These are phyloP conservation scores for Apus apus DNA, from an alignment of 2,113 vertebrate genomes.

Conservation along the genomic window DNA sequence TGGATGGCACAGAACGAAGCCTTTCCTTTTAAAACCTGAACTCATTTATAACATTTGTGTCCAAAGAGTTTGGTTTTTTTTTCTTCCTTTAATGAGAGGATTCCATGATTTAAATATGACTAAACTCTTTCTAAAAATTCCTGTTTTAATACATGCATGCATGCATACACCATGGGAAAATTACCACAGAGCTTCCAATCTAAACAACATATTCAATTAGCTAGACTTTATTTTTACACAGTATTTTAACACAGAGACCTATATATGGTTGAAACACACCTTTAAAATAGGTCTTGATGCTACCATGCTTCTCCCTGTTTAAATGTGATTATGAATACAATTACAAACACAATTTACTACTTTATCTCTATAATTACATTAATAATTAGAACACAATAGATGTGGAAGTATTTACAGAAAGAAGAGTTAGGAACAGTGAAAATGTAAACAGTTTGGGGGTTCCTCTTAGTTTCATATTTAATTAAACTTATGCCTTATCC, in stretches of 20 bases:
- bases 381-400: constrained; percentile 80
- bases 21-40: not conserved
- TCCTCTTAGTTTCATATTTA: constrained; percentile 49
- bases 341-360: constrained; percentile 80
- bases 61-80: not conserved
- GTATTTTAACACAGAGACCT: constrained; percentile 56
- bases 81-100: not conserved
- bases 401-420: constrained; percentile 74
- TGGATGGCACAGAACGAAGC: not conserved
- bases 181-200: constrained; percentile 9
- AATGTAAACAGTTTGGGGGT: constrained; percentile 28
- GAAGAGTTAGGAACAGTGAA: constrained; percentile 62
- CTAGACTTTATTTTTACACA: constrained; percentile 67
- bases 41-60: not conserved
- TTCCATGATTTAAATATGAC: not conserved
- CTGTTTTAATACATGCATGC: not conserved
- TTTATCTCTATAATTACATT: constrained; percentile 80
- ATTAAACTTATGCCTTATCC: constrained; percentile 61
- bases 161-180: not conserved
- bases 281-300: constrained; percentile 50
- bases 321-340: constrained; percentile 77
- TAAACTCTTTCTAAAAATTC: constrained; percentile 42
- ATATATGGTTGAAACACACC: not conserved
- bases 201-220: constrained; percentile 62
- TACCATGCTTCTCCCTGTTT: constrained; percentile 64